Evolutionary conservation across 2,113 vertebrate genomes (phyloP).

Genomic region (Trogon surrucura): DNA sequence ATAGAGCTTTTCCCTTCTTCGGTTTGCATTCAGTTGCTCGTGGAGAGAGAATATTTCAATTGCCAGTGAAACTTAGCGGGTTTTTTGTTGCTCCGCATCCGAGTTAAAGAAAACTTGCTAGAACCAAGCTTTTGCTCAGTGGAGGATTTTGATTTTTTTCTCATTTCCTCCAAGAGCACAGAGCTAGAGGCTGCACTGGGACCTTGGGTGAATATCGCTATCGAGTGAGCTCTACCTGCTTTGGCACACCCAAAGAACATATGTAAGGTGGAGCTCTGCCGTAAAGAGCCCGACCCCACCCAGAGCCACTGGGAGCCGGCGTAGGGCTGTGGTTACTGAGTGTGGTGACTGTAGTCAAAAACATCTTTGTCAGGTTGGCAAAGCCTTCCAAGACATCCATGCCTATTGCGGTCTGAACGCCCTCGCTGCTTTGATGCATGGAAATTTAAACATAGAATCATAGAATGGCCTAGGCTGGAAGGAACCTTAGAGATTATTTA

Average conservation of each 20-base stretch:
- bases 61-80: background rate
- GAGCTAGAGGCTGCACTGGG: background rate
- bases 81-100: background rate
- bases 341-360: background rate
- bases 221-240: background rate
- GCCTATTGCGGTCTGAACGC: fast-evolving
- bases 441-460: background rate
- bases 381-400: background rate
- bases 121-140: background rate
- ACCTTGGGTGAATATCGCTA: background rate
- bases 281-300: background rate
- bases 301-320: background rate
- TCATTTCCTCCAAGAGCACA: background rate
- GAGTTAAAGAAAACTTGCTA: background rate
- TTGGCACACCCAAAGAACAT: background rate
- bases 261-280: background rate
- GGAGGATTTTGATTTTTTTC: background rate
- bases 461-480: too few relatives aligned
- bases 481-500: too few relatives aligned
- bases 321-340: background rate
- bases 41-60: background rate
- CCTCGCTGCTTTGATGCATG: background rate
- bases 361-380: background rate
- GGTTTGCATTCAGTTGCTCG: background rate
- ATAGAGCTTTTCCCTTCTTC: background rate